Base-by-base conservation (phyloP, 1,140 invertebrate genomes). In the Oncopodura yosiiana region DNA sequence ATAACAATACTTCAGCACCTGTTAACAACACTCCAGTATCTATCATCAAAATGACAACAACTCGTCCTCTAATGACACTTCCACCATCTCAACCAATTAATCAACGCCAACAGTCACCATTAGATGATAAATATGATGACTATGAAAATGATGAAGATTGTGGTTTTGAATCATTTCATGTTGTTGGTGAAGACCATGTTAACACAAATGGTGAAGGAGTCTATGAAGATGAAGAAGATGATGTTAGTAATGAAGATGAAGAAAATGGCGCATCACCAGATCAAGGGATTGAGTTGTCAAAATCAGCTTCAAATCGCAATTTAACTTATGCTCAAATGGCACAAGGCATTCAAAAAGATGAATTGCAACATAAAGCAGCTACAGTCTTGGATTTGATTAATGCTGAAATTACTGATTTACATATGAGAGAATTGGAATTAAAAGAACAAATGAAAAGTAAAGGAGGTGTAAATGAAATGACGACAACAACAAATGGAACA, bases 341-440 rank as follows among this genome's bases (percentile, higher is more conserved):
- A 9, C 53, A 55, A 26, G 29, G 19, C 19, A 41, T 55, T 48
- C 53, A 44, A 21, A 36, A 21, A 41, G 46, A 55, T 23, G 42
- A 39, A 26, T 24, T 55, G 26, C 44, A 55, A 26, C 34, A 55
- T 23, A 55, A 55, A 21, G 53, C 53, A 16, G 44, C 53, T 21
- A 55, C 34, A 4, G 53, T 57, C 16, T 37, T 58, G 23, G 37
- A 58, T 6, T 45, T 45, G 41, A 58, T 58, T 18, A 58, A 58
- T 23, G 42, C 49, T 3, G 56, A 58, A 49, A 58, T 58, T 39
- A 29, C 42, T 14, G 56, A 58, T 27, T 38, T 58, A 16, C 49
- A 53, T 27, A 30, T 43, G 34, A 26, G 56, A 37, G 56, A 58
- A 23, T 23, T 45, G 36, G 56, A 58, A 44, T 24, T 58, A n/a